Percentiles rank a stretch among this genome's conserved stretches.
phyloP scores from a whole-genome alignment of 2,113 vertebrate species.

The Columba janthina region DNA sequence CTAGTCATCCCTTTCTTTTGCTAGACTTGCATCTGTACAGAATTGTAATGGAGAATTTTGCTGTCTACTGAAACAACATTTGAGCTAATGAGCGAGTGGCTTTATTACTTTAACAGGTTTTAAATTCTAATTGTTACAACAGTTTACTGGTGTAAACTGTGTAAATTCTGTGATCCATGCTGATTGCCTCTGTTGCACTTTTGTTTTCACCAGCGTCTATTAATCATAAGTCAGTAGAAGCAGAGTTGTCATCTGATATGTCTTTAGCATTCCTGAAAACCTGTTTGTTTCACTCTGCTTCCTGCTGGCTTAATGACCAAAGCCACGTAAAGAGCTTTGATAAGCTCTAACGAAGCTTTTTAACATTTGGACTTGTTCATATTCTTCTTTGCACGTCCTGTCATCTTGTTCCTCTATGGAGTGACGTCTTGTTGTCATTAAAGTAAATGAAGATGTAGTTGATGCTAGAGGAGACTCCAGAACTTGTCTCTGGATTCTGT shows the following conservation, averaged over 20 bases:
- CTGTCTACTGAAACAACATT: neutral
- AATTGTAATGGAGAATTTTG: neutral
- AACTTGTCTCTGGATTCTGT: neutral
- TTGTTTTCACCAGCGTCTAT: neutral
- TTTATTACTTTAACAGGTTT: neutral
- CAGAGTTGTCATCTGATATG: neutral
- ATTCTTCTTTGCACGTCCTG: neutral
- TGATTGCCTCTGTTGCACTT: neutral
- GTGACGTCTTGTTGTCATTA: neutral
- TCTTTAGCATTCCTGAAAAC: neutral
- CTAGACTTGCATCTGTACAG: neutral
- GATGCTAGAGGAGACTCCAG: neutral
- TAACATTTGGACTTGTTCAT: neutral
- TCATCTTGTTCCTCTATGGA: neutral
- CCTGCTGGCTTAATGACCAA: neutral
- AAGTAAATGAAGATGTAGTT: neutral
- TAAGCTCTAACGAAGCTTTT: neutral
- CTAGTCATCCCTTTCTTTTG: neutral
- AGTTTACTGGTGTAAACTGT: neutral
- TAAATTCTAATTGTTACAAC: neutral
- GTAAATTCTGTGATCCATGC: neutral
- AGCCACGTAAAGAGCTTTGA: neutral
- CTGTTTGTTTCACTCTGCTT: neutral
- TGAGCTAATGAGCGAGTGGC: neutral
- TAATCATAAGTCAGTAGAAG: accelerated